Evolutionary conservation across 2,797 vertebrate genomes (phyloP).

Genomic region (Luscinia megarhynchos): DNA sequence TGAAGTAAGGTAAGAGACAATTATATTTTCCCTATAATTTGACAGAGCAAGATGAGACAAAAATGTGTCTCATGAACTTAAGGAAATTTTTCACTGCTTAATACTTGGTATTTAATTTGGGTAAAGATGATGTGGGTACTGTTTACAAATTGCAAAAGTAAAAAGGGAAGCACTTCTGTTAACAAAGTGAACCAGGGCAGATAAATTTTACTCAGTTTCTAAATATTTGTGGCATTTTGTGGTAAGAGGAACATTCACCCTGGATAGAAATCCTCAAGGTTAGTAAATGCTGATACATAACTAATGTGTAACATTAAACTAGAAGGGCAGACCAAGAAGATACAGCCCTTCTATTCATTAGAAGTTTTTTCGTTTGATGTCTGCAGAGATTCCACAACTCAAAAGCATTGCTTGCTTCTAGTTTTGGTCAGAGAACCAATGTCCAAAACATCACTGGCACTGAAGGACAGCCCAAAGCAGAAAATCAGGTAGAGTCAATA

Average conservation of each 20-base stretch:
- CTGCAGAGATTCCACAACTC: background rate
- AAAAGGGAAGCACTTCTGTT: background rate
- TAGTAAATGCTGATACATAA: background rate
- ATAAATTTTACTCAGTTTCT: background rate
- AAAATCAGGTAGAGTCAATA: background rate
- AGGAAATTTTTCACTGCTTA: background rate
- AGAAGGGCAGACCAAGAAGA: background rate
- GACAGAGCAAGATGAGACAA: background rate
- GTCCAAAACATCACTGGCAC: background rate
- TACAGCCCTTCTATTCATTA: background rate
- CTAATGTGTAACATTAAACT: background rate
- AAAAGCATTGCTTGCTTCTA: background rate
- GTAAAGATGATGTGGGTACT: background rate
- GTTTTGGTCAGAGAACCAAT: background rate
- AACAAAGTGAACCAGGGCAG: background rate
- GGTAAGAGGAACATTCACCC: background rate
- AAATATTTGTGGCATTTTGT: background rate
- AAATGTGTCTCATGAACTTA: background rate
- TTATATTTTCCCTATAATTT: background rate
- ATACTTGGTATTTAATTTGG: background rate
- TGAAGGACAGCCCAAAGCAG: background rate
- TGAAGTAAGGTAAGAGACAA: conserved; percentile 58
- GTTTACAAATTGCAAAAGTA: background rate
- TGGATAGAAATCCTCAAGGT: background rate
- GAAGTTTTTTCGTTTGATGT: background rate